These are phyloP conservation scores for Hippolais icterina DNA, from an alignment of 2,113 vertebrate genomes.

Conservation along the genomic window DNA sequence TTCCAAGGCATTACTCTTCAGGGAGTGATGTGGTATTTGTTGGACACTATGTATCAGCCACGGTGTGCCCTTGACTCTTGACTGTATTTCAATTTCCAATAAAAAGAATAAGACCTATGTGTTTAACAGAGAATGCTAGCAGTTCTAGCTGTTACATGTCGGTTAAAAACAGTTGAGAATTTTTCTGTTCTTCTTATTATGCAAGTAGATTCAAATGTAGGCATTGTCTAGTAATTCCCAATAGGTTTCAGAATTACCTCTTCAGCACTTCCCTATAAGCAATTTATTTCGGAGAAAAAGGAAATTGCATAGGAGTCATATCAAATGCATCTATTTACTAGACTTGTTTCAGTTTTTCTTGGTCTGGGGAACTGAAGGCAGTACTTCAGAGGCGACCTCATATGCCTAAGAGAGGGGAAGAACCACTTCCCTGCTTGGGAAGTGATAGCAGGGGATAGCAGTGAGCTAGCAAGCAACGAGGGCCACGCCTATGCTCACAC, in stretches of 20 bases:
- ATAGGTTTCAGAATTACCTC: background rate
- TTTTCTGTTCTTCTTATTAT: background rate
- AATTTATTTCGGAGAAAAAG: background rate
- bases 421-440: background rate
- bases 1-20: background rate
- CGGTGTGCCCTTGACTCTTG: background rate
- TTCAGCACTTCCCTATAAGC: background rate
- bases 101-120: background rate
- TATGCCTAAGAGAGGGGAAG: background rate
- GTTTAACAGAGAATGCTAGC: background rate
- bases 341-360: background rate
- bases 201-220: background rate
- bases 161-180: background rate
- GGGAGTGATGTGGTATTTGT: fast-evolving
- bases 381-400: background rate
- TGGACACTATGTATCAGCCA: background rate
- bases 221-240: background rate
- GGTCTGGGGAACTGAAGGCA: background rate
- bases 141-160: background rate
- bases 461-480: background rate
- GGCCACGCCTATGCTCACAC: background rate
- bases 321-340: background rate
- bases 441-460: background rate
- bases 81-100: background rate
- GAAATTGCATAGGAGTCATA: background rate